Conservation (phyloP, 2,888 invertebrate species). For the Dicranocentrus wangi region DNA sequence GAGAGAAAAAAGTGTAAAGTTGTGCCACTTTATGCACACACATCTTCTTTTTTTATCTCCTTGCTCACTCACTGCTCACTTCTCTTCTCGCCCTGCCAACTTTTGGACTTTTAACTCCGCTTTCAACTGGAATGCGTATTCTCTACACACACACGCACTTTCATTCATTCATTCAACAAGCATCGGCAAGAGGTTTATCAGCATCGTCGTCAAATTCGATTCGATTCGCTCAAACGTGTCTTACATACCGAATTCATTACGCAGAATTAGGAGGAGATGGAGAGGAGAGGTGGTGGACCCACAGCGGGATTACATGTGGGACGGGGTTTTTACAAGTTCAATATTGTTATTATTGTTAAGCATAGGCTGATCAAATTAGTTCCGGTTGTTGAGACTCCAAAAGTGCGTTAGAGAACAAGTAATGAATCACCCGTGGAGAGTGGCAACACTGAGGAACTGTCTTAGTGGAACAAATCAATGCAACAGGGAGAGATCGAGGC, state of each 20-base stretch:
- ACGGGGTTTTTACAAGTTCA: slow-evolving; percentile 15
- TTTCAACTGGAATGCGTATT: too few species aligned
- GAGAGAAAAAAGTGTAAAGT: slow-evolving; percentile 27
- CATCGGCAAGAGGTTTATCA: slow-evolving; percentile 16
- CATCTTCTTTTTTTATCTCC: too few species aligned
- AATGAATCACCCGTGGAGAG: slow-evolving; percentile 45
- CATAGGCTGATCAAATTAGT: slow-evolving; percentile 56
- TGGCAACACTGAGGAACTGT: not conserved
- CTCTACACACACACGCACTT: not conserved
- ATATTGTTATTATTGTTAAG: slow-evolving; percentile 46
- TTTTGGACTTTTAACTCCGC: slow-evolving; percentile 31
- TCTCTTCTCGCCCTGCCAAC: too few species aligned
- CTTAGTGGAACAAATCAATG: slow-evolving; percentile 45
- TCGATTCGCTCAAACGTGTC: slow-evolving; percentile 50
- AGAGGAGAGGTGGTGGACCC: slow-evolving; percentile 1
- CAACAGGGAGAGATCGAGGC: slow-evolving; percentile 41
- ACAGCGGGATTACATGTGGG: too few species aligned
- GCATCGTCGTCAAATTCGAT: slow-evolving; percentile 26
- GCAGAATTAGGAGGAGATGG: too few species aligned
- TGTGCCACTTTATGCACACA: slow-evolving; percentile 22
- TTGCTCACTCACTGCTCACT: not conserved
- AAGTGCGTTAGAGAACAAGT: slow-evolving; percentile 40
- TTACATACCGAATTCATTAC: slow-evolving; percentile 34
- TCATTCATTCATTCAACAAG: too few species aligned
- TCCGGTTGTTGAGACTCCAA: slow-evolving; percentile 51